Conservation (phyloP, 2,888 invertebrate genomes). For the Lepas anatifera region DNA sequence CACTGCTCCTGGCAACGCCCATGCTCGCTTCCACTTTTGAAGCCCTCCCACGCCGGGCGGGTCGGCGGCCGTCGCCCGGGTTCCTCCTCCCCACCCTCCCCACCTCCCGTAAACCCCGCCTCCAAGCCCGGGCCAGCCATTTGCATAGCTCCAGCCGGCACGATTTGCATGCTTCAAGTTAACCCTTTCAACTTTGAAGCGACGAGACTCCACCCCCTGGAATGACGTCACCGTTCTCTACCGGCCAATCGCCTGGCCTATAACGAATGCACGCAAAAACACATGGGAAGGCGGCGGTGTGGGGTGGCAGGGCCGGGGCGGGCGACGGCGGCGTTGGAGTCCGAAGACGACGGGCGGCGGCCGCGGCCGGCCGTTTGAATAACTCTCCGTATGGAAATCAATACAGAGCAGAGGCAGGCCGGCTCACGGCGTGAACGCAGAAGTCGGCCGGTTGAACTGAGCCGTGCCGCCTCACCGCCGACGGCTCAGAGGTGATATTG, state of each 20-base stretch:
- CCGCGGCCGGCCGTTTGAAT: constrained; percentile 1
- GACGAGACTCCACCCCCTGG: neutral
- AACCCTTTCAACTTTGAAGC: constrained; percentile 12
- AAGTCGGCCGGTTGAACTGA: too few relatives aligned
- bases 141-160: neutral
- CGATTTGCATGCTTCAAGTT: constrained; percentile 10
- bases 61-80: too few relatives aligned
- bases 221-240: neutral
- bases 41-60: neutral
- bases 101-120: neutral
- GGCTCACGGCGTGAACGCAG: too few relatives aligned
- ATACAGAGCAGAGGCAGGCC: neutral
- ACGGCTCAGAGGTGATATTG: too few relatives aligned
- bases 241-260: neutral
- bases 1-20: neutral
- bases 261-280: neutral
- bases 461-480: too few relatives aligned
- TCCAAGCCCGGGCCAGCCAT: neutral
- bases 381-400: constrained; percentile 11
- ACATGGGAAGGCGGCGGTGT: neutral
- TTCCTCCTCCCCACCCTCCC: too few relatives aligned
- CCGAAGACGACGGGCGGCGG: neutral
- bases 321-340: neutral
- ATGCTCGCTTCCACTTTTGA: neutral
- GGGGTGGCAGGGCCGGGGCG: neutral